A percentile compares a stretch with the other conserved stretches of the same genome.
Conservation (phyloP, 37 sponge, comb jelly and placozoan species). For the Beroe ovata region DNA sequence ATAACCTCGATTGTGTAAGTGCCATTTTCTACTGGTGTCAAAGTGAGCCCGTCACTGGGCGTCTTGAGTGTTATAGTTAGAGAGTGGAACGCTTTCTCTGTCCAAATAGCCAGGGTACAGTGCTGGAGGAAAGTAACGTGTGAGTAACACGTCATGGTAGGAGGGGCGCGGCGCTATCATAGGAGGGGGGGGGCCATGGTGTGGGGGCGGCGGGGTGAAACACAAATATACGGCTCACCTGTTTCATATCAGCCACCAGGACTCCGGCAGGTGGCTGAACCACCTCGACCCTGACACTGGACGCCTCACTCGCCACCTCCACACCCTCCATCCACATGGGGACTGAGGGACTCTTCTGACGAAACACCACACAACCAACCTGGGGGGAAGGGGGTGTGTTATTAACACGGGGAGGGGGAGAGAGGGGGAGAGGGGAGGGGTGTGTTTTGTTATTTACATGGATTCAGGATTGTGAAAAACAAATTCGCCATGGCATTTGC, state of each 20-base stretch:
- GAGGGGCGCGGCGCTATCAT: not conserved
- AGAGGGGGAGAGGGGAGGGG: too few relatives aligned
- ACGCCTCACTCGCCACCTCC: slow-evolving; percentile 15
- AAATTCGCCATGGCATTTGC: too few relatives aligned
- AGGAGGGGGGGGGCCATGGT: not conserved
- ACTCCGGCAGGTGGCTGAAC: not conserved
- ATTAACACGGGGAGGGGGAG: too few relatives aligned
- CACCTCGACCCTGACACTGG: slow-evolving; percentile 3
- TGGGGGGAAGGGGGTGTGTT: not conserved
- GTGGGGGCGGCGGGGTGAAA: not conserved
- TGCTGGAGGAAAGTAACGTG: not conserved
- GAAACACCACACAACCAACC: slow-evolving; percentile 11
- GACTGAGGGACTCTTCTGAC: not conserved
- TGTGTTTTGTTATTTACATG: too few relatives aligned
- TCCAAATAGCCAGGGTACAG: slow-evolving; percentile 2
- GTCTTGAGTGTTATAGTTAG: slow-evolving; percentile 16
- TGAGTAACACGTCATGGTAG: not conserved
- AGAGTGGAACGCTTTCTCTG: slow-evolving; percentile 56
- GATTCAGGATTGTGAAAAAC: too few relatives aligned
- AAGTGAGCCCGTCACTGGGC: not conserved
- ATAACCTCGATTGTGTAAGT: slow-evolving; percentile 43
- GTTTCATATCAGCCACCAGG: not conserved
- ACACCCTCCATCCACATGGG: not conserved
- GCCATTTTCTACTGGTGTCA: slow-evolving; percentile 33
- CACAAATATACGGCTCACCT: too few relatives aligned